These are phyloP conservation scores for Erebia aethiops DNA, from an alignment of 2,888 invertebrate species.

Conservation along the genomic window DNA sequence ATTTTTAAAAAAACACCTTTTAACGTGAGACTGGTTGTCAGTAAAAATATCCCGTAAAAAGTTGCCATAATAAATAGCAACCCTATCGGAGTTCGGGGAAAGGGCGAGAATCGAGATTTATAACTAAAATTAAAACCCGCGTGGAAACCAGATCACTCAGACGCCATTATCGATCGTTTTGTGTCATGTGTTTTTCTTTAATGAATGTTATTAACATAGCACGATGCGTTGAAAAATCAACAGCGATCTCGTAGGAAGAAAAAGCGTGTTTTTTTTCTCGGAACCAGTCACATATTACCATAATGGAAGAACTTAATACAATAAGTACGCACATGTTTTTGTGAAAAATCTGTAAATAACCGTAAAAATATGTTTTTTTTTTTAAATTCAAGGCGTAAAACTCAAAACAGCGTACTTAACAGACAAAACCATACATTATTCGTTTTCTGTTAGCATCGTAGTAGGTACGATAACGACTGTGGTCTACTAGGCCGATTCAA, in stretches of 20 bases:
- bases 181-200: slow-evolving; percentile 40
- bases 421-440: no score
- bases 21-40: neutral
- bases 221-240: slow-evolving; percentile 34
- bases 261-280: slow-evolving; percentile 14
- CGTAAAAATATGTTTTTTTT: neutral
- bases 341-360: neutral
- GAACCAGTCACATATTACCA: slow-evolving; percentile 18
- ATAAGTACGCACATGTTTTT: neutral
- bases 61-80: neutral
- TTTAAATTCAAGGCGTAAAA: no score
- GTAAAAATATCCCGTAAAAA: slow-evolving; percentile 1
- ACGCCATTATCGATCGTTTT: slow-evolving; percentile 43
- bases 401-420: no score
- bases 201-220: slow-evolving; percentile 40
- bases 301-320: slow-evolving; percentile 4
- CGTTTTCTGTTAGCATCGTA: no score
- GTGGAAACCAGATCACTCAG: slow-evolving; percentile 46
- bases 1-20: no score
- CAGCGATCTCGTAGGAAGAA: slow-evolving; percentile 19
- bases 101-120: slow-evolving; percentile 80
- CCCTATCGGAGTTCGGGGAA: slow-evolving; percentile 71
- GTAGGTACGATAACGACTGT: no score
- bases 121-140: slow-evolving; percentile 74
- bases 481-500: no score